phyloP scores from a whole-genome alignment of 2,797 vertebrate species.

The Falco rusticolus region DNA sequence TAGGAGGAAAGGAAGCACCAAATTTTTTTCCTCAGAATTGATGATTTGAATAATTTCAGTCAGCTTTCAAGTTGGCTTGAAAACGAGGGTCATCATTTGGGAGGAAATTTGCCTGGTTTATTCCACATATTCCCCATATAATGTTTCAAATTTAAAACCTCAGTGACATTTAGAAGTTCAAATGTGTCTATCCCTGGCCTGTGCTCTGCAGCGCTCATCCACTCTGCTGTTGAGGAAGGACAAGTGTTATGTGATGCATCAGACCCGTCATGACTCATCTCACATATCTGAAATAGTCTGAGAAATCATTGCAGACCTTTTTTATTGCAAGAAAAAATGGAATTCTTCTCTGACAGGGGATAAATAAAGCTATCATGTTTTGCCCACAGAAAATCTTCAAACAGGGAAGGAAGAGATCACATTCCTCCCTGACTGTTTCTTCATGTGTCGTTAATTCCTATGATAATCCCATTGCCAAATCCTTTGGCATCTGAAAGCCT shows the following conservation, averaged over 20 bases:
- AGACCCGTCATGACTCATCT: fast-evolving
- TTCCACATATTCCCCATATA: not conserved
- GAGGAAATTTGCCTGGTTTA: not conserved
- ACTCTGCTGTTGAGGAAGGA: not conserved
- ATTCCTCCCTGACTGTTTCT: not conserved
- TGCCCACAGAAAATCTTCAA: constrained; percentile 13
- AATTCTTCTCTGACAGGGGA: not conserved
- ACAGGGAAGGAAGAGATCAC: not conserved
- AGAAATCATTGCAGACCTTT: not conserved
- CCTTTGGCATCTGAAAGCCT: not conserved
- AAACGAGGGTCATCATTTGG: not conserved
- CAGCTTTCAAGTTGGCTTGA: not conserved
- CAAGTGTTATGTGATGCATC: not conserved
- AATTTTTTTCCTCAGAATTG: not conserved
- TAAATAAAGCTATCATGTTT: not conserved
- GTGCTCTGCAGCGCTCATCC: not conserved
- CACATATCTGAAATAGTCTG: not conserved
- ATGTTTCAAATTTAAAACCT: not conserved
- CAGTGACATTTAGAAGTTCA: not conserved
- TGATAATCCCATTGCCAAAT: not conserved
- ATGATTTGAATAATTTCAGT: not conserved
- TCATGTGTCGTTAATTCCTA: not conserved
- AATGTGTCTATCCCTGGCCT: not conserved
- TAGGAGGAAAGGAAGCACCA: not conserved
- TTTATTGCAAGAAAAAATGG: not conserved